These are phyloP conservation scores for Montipora cactus DNA, from an alignment of 64 coral and sea anemone genomes.

Conservation along the genomic window DNA sequence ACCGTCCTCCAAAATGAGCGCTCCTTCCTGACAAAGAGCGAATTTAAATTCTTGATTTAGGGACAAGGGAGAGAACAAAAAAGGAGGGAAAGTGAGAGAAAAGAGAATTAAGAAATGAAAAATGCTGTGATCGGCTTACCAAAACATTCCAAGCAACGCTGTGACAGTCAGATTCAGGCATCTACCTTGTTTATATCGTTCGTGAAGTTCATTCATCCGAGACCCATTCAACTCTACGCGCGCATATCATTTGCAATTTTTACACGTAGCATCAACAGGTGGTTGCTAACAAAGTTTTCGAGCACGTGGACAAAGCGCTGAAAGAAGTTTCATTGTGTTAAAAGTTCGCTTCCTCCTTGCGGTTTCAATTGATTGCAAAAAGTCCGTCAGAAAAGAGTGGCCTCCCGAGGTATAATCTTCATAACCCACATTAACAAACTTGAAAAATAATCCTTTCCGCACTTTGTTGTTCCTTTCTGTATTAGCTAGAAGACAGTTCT, in stretches of 20 bases:
- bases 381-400: too few relatives aligned
- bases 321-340: constrained; percentile 51
- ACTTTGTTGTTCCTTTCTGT: too few relatives aligned
- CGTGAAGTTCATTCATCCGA: constrained; percentile 57
- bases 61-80: neutral
- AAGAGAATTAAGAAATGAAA: neutral
- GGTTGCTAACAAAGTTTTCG: constrained; percentile 43
- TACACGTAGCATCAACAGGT: constrained; percentile 81
- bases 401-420: too few relatives aligned
- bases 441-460: too few relatives aligned
- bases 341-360: neutral
- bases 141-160: constrained; percentile 15
- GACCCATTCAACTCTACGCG: constrained; percentile 15
- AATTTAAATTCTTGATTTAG: neutral
- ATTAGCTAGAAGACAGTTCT: too few relatives aligned
- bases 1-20: neutral
- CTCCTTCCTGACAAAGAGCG: constrained; percentile 3
- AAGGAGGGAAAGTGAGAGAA: neutral
- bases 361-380: too few relatives aligned
- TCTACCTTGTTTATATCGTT: constrained; percentile 52
- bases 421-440: too few relatives aligned
- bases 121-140: constrained; percentile 49
- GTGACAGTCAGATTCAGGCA: neutral
- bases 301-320: constrained; percentile 71
- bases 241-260: constrained; percentile 45